These are phyloP conservation scores for Drosophila grimshawi DNA, from an alignment of 1,140 invertebrate genomes.

Conservation along the genomic window DNA sequence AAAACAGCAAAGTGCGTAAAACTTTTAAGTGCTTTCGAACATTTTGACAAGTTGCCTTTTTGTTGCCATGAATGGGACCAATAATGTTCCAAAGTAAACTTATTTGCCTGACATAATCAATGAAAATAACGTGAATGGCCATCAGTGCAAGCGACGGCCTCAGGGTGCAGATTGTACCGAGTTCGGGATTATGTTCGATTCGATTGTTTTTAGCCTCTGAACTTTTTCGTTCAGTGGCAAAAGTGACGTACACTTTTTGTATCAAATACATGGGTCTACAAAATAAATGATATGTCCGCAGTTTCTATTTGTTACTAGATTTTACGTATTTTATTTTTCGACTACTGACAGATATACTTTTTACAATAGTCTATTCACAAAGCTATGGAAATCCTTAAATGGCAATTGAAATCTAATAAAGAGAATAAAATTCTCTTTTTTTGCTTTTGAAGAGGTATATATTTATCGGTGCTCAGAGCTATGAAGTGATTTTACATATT, in stretches of 20 bases:
- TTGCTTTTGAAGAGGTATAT: constrained; percentile 29
- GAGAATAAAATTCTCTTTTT: background rate
- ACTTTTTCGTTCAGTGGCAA: background rate
- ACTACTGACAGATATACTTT: background rate
- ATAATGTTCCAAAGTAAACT: constrained; percentile 65
- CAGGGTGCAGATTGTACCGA: background rate
- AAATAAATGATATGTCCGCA: background rate
- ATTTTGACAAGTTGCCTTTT: constrained; percentile 73
- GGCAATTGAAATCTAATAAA: background rate
- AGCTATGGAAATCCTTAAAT: too few species aligned
- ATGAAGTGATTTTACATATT: constrained; percentile 33
- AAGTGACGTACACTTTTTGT: constrained; percentile 3
- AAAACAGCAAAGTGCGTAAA: constrained; percentile 64
- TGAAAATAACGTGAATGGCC: constrained; percentile 54
- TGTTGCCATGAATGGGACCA: constrained; percentile 64
- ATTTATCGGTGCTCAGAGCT: constrained; percentile 13
- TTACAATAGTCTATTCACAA: background rate
- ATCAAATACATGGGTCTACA: background rate
- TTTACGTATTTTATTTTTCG: background rate
- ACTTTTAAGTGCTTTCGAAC: constrained; percentile 74
- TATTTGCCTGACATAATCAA: constrained; percentile 64
- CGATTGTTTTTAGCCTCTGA: constrained; percentile 5
- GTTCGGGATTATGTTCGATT: constrained; percentile 1
- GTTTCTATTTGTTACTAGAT: background rate
- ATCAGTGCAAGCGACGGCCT: constrained; percentile 10